Evolutionary conservation across 1,140 invertebrate genomes (phyloP), one percentile per base, ranked within the genome.

Genomic region (Drosophila lacteicornis): DNA sequence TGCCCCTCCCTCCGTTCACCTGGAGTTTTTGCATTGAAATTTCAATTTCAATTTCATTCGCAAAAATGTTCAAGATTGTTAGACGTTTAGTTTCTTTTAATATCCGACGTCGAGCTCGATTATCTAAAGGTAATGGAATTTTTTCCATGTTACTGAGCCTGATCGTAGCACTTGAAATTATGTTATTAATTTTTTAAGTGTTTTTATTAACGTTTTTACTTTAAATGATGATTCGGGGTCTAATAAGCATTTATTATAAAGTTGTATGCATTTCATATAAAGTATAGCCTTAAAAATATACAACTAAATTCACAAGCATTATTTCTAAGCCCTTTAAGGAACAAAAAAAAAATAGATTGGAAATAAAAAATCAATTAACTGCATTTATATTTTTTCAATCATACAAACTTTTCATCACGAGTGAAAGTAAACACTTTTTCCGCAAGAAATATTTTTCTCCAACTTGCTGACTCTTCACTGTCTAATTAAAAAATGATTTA

Each of bases 21-120:
- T 30, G 43, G 12, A 7, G 13, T 25, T 68, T 70, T 49, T 36
- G 51, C 49, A 57, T 70, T 47, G 33, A 49, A 57, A 71, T 70
- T 73, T 71, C 69, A 60, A 60, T 74, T 66, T 66, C 42, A 19
- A 25, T 38, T 71, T 49, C 22, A 47, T 13, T 17, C 27, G n/a
- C 49, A 38, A 33, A 59, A 40, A 69, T 49, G 68, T 19, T 42
- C 15, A 49, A 69, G 33, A 25, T 59, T 51, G 38, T 38, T 60
- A 12, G 45, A 59, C 38, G 71, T 69, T 69, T 13, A 30, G 25
- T 19, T 33, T 58, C 4, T 22, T 42, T 40, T 33, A 57, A 49
- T 47, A 56, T 43, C 33, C 27, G 5, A n/a, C 11, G 4, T 33
- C 27, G 33, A 19, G 4, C 17, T 61, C 36, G 7, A 53, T 36